Evolutionary conservation across 2,113 vertebrate genomes (phyloP).

Genomic region (Phasianus colchicus): DNA sequence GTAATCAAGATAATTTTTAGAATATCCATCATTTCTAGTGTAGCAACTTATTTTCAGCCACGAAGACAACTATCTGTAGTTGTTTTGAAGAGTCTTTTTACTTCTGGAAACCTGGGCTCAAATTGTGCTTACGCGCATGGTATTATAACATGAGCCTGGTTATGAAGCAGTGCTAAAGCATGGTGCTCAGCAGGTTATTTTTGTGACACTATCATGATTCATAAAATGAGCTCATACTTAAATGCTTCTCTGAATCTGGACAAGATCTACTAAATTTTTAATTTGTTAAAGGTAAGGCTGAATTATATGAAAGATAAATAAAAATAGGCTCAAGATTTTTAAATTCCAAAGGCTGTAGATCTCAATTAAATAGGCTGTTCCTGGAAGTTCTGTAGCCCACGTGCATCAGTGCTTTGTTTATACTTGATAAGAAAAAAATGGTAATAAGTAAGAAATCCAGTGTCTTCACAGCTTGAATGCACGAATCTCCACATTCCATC

Average conservation of each 20-base stretch:
- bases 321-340: not conserved
- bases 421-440: not conserved
- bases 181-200: slow-evolving; percentile 40
- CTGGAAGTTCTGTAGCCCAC: not conserved
- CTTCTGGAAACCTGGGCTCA: slow-evolving; percentile 6
- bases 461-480: not conserved
- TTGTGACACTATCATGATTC: not conserved
- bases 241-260: not conserved
- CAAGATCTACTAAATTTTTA: not conserved
- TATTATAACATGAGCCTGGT: slow-evolving; percentile 13
- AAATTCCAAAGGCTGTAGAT: not conserved
- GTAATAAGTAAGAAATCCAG: not conserved
- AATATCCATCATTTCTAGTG: not conserved
- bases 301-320: not conserved
- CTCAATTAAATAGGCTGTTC: not conserved
- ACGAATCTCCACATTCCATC: not conserved
- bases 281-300: not conserved
- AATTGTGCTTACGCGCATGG: slow-evolving; percentile 11
- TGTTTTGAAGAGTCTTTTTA: not conserved
- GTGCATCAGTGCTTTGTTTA: not conserved
- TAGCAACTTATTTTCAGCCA: not conserved
- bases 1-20: not conserved
- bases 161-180: not conserved
- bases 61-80: not conserved
- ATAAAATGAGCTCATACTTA: not conserved